Evolutionary conservation across 23 tunicate genomes (phyloP), one percentile per base, ranked within the genome.

Genomic region (Oikopleura dioica): DNA sequence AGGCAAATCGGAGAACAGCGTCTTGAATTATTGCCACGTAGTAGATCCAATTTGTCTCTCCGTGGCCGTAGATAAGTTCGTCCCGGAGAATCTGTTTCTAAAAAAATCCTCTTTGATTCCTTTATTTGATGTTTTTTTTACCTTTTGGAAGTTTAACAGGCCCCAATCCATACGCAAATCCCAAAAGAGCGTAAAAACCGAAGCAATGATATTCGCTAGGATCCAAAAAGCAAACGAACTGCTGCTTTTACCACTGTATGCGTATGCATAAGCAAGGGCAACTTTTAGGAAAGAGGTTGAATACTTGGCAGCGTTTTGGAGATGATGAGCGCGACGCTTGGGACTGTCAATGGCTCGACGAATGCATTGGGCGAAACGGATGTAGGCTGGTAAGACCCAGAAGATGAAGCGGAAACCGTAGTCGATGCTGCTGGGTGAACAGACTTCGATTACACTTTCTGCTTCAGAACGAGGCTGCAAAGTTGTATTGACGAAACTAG

Each of bases 211-310:
- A 28, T 63, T 23, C 5, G 33, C 26, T 4, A 63, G 33, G 26
- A 63, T 63, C 72, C 72, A 63, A 28, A 63, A 63, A 28, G 72
- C 72, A 28, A 63, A 63, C 2, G 33, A 23, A 24, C 30, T 28
- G 5, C 30, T 5, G 33, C 26, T 24, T 2, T 28, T 63, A 5
- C 33, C 16, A 28, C 5, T 12, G n/a, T n/a, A n/a, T 28, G 16
- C 58, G 58, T 69, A 94, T 51, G 86, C 75, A 9, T 95, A 88
- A 29, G 36, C 24, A 44, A 94, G 82, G 1, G 85, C 72, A 28
- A 63, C 30, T 63, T 63, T 63, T 2, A 63, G 2, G 26, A 63
- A 63, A 23, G 72, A 16, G 28, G 72, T 63, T 4, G 72, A 63
- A 28, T 63, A 63, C 33, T 63, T 63, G 30, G 31, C 72, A 23